Evolutionary conservation across 2,888 invertebrate species (phyloP).

Genomic region (Limnephilus rhombicus): DNA sequence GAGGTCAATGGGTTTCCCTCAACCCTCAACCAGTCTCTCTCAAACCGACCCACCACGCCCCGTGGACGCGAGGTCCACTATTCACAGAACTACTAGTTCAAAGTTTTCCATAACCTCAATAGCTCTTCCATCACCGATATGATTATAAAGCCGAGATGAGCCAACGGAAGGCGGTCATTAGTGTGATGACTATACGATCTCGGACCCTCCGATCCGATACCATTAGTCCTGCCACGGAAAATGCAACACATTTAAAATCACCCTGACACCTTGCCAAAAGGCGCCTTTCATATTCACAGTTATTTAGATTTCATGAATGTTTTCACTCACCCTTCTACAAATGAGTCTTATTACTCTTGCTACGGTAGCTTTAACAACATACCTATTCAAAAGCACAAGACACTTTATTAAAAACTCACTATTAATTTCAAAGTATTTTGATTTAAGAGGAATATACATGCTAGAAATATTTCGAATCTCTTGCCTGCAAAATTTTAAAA

Average conservation of each 20-base stretch:
- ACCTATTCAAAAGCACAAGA: background rate
- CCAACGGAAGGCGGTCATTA: slow-evolving; percentile 34
- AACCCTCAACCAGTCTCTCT: too few species aligned
- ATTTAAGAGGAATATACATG: too few species aligned
- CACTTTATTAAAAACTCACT: background rate
- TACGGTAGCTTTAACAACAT: background rate
- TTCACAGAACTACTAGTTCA: too few species aligned
- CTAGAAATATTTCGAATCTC: too few species aligned
- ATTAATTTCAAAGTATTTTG: background rate
- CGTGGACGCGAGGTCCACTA: too few species aligned
- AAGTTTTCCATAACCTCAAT: background rate
- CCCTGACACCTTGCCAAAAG: background rate
- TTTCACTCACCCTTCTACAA: background rate
- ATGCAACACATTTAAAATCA: background rate
- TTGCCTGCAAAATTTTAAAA: too few species aligned
- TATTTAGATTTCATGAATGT: background rate
- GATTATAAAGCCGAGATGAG: background rate
- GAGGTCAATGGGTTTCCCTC: too few species aligned
- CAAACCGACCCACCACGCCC: too few species aligned
- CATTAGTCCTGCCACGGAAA: slow-evolving; percentile 24
- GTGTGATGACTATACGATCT: slow-evolving; percentile 18
- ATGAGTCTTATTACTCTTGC: background rate
- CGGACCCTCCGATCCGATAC: slow-evolving; percentile 8
- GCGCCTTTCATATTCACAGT: background rate
- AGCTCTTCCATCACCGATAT: background rate